These are phyloP conservation scores for Podarcis cretensis DNA, from an alignment of 2,113 vertebrate genomes.

Conservation along the genomic window DNA sequence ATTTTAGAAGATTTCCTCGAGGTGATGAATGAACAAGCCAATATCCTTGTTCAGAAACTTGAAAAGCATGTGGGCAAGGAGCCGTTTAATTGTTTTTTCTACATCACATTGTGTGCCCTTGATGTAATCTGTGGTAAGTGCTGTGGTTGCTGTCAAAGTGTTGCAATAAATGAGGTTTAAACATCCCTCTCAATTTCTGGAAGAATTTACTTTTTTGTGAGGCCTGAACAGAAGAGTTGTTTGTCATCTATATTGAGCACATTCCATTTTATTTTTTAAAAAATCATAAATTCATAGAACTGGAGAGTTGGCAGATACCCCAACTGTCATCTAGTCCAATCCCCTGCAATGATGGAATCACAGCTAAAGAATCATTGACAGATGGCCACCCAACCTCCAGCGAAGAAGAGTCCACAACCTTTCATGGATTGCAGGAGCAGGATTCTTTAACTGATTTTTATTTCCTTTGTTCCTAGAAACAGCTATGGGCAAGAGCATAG, in stretches of 20 bases:
- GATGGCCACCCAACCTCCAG: too few relatives aligned
- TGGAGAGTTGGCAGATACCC: too few relatives aligned
- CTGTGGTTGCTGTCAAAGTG: background rate
- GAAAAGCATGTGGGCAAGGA: constrained; percentile 81
- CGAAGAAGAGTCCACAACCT: too few relatives aligned
- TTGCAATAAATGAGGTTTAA: background rate
- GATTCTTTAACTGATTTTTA: background rate
- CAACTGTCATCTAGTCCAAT: background rate
- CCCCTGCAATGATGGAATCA: too few relatives aligned
- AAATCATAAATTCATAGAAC: too few relatives aligned
- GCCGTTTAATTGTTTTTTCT: constrained; percentile 85
- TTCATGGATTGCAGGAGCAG: too few relatives aligned
- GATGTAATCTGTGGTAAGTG: constrained; percentile 96
- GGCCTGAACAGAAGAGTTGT: too few relatives aligned
- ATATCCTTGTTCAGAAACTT: constrained; percentile 86
- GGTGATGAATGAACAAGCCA: constrained; percentile 95
- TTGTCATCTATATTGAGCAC: background rate
- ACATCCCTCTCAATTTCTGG: background rate
- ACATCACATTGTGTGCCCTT: constrained; percentile 88
- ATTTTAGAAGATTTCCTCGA: constrained; percentile 93
- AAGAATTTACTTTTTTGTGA: background rate
- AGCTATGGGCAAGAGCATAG: constrained; percentile 89
- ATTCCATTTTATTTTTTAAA: background rate
- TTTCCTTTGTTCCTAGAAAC: constrained; percentile 80
- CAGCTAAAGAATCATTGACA: too few relatives aligned